Conservation (phyloP, 2,797 vertebrate genomes). For the Cuculus canorus region DNA sequence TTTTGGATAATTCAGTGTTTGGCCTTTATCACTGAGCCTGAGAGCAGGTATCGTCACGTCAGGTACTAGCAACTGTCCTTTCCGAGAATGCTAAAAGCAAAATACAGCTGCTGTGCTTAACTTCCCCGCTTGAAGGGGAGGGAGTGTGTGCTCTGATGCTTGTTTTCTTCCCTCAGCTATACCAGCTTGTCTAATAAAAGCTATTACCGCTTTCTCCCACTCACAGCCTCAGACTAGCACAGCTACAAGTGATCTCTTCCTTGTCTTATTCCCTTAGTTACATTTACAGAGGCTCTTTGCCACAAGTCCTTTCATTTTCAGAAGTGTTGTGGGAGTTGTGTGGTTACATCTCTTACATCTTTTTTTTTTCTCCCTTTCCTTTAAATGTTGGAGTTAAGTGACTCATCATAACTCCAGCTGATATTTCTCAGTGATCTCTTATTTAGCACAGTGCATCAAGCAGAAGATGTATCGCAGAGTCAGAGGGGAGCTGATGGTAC, state of each 20-base stretch:
- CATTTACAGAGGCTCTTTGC: conserved; percentile 39
- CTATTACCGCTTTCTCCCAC: conserved; percentile 47
- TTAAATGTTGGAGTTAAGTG: conserved; percentile 65
- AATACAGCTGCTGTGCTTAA: neutral
- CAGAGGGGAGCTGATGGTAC: conserved; percentile 7
- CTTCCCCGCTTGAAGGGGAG: neutral
- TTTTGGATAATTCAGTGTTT: conserved; percentile 38
- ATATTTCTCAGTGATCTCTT: conserved; percentile 60
- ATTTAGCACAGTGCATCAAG: conserved; percentile 15
- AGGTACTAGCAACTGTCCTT: neutral
- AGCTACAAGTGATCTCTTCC: conserved; percentile 38
- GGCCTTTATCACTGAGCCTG: neutral
- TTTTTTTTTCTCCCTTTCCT: neutral
- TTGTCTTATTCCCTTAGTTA: conserved; percentile 65
- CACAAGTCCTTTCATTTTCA: conserved; percentile 47
- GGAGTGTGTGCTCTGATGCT: neutral
- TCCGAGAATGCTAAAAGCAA: conserved; percentile 12
- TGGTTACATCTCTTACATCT: conserved; percentile 61
- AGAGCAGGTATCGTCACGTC: conserved; percentile 1
- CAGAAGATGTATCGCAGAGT: conserved; percentile 43
- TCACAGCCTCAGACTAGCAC: conserved; percentile 43
- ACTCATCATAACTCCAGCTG: conserved; percentile 48
- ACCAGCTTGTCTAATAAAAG: conserved; percentile 58
- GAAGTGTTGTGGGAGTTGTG: conserved; percentile 46
- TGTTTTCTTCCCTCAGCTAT: conserved; percentile 19